Conservation (phyloP, 2,797 vertebrate genomes). For the Protosalanx chinensis region DNA sequence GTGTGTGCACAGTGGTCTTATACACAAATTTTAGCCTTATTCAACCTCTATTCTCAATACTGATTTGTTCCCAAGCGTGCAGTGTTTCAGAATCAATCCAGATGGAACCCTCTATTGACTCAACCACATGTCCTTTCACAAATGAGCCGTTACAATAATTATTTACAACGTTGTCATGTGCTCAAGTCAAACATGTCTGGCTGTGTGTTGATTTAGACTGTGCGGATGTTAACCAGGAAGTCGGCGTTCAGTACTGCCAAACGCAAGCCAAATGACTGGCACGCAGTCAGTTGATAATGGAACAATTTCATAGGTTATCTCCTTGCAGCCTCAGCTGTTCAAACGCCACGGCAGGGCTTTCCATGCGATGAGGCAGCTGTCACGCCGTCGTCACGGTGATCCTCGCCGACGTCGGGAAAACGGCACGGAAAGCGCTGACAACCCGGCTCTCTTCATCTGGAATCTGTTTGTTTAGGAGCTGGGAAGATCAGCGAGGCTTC, state of each 20-base stretch:
- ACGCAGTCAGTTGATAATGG: conserved; percentile 32
- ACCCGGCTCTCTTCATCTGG: conserved; percentile 42
- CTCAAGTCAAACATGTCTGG: background rate
- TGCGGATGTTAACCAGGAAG: background rate
- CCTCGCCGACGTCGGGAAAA: conserved; percentile 50
- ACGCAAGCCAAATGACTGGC: conserved; percentile 23
- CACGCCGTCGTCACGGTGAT: conserved; percentile 63
- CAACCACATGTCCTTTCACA: too few relatives aligned
- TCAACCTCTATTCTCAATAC: too few relatives aligned
- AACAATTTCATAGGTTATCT: conserved; percentile 5
- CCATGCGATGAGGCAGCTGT: conserved; percentile 66
- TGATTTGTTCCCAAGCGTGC: too few relatives aligned
- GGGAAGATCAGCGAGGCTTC: conserved; percentile 38
- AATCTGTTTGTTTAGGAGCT: conserved; percentile 46
- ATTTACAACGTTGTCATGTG: too few relatives aligned
- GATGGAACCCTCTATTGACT: too few relatives aligned
- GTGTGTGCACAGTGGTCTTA: too few relatives aligned
- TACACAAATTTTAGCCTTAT: too few relatives aligned
- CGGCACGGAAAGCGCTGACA: conserved; percentile 47
- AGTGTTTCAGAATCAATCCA: too few relatives aligned
- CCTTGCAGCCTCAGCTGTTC: conserved; percentile 54
- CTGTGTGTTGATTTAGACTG: background rate
- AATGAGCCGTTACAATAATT: too few relatives aligned
- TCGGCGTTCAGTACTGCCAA: conserved; percentile 1
- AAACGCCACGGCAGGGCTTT: conserved; percentile 54